Base-by-base conservation (phyloP, 2,888 invertebrate genomes). In the Laothoe populi region DNA sequence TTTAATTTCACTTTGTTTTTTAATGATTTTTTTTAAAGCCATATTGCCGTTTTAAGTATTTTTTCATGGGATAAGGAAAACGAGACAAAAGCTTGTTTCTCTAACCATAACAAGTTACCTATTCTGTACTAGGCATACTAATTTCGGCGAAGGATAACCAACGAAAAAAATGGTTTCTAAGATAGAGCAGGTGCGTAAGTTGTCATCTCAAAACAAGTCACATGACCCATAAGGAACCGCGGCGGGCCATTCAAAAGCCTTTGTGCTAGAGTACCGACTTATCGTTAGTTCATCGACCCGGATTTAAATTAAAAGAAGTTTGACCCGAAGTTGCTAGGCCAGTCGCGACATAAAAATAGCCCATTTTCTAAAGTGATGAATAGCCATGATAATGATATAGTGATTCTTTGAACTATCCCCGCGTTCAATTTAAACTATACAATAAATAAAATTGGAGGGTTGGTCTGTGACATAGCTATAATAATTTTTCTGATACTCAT, bases 271-370 rank as follows among this genome's bases (percentile, higher is more conserved):
- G 8, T 19, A 4, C 10, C 35, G 10, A 53, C 62, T 66, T 63
- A 46, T 70, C 73, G 69, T 68, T 74, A 74, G 88, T 83, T 86
- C 84, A 72, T 74, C 69, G 81, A 88, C 82, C 88, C 88, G 88
- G 88, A 88, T 74, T 73, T 68, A 19, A 11, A 35, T 35, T 63
- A 57, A 60, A 63, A 69, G 73, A 75, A 65, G 73, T 73, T 77
- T 80, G 74, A 77, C 78, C 78, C 65, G 71, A 66, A 66, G 65
- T 63, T 63, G 63, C 64, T 65, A 70, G 64, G 69, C 63, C 64
- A 58, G 40, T 59, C 38, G 57, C 21, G 38, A 38, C 11, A 16
- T 5, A 53, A 53, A 19, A 53, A 35, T 49, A 49, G 4, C 16
- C 35, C 35, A 35, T 35, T 21, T 53, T 4, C 16, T 4, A 19